A percentile compares a stretch with the other conserved stretches of the same genome.
These are phyloP conservation scores for Drosophila limbata DNA, from an alignment of 2,888 invertebrate genomes.

Conservation along the genomic window DNA sequence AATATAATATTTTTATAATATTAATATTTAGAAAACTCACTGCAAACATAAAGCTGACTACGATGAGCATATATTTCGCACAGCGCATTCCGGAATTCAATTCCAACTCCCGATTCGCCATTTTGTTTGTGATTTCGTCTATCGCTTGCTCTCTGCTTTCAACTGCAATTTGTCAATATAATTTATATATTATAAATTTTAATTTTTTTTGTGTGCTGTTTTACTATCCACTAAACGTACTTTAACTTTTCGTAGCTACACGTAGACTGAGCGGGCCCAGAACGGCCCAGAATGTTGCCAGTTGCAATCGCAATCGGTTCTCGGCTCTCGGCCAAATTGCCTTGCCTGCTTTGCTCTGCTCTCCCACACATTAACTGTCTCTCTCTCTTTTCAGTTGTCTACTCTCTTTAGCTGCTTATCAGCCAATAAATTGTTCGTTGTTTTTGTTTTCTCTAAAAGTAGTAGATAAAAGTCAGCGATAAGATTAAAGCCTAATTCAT, in stretches of 20 bases:
- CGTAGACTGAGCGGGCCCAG: constrained; percentile 66
- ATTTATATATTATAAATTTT: constrained; percentile 22
- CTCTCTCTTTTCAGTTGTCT: neutral
- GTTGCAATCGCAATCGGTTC: constrained; percentile 43
- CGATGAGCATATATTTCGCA: constrained; percentile 91
- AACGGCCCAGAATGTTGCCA: constrained; percentile 61
- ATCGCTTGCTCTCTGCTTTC: constrained; percentile 5
- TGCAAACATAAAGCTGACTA: constrained; percentile 92
- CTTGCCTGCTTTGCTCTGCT: constrained; percentile 10
- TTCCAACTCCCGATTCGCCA: constrained; percentile 80
- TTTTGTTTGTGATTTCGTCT: constrained; percentile 29
- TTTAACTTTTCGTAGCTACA: constrained; percentile 69
- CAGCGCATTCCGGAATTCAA: constrained; percentile 90
- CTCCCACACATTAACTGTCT: constrained; percentile 11
- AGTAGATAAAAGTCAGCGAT: constrained; percentile 51
- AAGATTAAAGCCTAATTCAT: constrained; percentile 44
- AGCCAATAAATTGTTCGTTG: constrained; percentile 47
- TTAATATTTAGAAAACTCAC: constrained; percentile 86
- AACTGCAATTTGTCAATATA: constrained; percentile 40
- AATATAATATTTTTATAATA: neutral
- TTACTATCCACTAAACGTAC: constrained; percentile 60
- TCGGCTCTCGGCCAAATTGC: constrained; percentile 60
- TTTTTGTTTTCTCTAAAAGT: constrained; percentile 29
- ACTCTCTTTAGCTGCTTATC: constrained; percentile 46
- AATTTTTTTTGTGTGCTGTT: constrained; percentile 21